Evolutionary conservation across 2,888 invertebrate species (phyloP).

Genomic region (Temnothorax rugatulus): DNA sequence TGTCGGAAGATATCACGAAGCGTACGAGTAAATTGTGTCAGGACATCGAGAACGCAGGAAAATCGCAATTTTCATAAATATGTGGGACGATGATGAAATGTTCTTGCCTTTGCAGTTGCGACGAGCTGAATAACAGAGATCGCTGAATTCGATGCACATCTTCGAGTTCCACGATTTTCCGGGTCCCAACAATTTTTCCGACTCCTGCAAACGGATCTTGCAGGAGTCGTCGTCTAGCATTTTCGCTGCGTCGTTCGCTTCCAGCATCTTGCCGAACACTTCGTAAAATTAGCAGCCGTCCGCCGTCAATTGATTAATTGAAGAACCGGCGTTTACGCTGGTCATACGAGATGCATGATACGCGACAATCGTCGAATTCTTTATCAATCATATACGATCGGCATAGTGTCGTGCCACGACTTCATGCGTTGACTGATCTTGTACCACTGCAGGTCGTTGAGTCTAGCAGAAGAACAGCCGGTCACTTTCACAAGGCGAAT

Average conservation of each 20-base stretch:
- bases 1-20: background rate
- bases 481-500: background rate
- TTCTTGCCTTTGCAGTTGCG: constrained; percentile 51
- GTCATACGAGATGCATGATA: background rate
- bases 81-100: background rate
- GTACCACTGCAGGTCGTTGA: background rate
- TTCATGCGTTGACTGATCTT: background rate
- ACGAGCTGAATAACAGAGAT: constrained; percentile 57
- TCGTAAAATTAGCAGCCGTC: too few relatives aligned
- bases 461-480: background rate
- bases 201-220: constrained; percentile 28
- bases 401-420: background rate
- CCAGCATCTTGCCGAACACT: background rate
- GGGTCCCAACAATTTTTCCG: constrained; percentile 33
- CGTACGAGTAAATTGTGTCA: background rate
- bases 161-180: background rate
- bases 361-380: background rate
- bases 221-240: constrained; percentile 8
- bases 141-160: constrained; percentile 58
- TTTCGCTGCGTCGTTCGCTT: background rate
- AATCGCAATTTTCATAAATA: background rate
- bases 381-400: background rate
- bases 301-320: background rate
- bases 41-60: background rate
- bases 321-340: background rate